A percentile compares a stretch with the other conserved stretches of the same genome.
Conservation (phyloP, 2,113 vertebrate species). For the Tachuris rubrigastra region DNA sequence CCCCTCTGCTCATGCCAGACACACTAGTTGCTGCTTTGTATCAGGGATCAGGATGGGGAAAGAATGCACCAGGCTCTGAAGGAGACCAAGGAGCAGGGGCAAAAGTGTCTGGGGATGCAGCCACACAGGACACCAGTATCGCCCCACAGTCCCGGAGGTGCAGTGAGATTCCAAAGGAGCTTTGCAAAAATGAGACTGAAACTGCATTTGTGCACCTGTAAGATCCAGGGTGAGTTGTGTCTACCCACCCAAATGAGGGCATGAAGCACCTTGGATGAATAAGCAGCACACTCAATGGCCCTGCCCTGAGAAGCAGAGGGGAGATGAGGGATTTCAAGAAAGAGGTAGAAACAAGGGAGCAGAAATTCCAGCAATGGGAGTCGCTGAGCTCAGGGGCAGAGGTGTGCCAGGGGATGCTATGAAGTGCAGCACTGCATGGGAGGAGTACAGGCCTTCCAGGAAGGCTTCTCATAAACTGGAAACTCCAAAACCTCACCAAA, state of each 20-base stretch:
- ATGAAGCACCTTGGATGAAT: background rate
- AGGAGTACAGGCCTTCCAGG: background rate
- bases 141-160: background rate
- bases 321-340: fast-evolving
- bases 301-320: background rate
- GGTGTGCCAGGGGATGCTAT: background rate
- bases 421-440: background rate
- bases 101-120: background rate
- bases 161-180: background rate
- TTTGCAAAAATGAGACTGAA: background rate
- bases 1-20: background rate
- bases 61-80: background rate
- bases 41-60: background rate
- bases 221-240: background rate
- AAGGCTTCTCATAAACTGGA: background rate
- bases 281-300: background rate
- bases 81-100: background rate
- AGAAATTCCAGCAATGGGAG: background rate
- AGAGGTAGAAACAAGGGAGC: background rate
- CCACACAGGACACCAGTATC: background rate
- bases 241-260: fast-evolving
- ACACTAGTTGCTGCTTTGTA: background rate
- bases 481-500: background rate
- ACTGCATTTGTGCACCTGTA: background rate
- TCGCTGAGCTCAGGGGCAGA: fast-evolving